phyloP scores from a whole-genome alignment of 2,113 vertebrate genomes.

The Oncorhynchus keta region DNA sequence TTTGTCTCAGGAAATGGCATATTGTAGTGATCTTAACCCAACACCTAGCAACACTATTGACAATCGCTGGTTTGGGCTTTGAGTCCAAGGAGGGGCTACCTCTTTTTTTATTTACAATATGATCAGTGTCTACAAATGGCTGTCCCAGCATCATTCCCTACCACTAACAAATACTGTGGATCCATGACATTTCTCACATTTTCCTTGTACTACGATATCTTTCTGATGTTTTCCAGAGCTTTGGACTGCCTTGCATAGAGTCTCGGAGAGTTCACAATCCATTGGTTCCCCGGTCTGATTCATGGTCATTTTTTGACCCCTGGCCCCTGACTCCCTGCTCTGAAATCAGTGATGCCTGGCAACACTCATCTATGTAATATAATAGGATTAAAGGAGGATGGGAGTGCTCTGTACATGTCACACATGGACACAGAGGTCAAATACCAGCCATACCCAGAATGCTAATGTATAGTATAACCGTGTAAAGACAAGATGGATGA shows the following conservation, averaged over 20 bases:
- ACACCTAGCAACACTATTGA: no score
- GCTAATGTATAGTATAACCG: background rate
- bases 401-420: conserved; percentile 21
- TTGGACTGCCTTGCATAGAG: conserved; percentile 9
- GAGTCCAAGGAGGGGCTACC: no score
- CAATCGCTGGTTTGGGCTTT: no score
- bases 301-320: conserved; percentile 44
- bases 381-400: conserved; percentile 35
- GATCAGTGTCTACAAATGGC: no score
- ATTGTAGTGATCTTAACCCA: no score
- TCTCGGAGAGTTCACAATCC: conserved; percentile 24
- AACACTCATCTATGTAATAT: conserved; percentile 20
- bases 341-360: conserved; percentile 38
- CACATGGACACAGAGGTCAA: conserved; percentile 23
- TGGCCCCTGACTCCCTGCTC: conserved; percentile 17
- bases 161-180: no score
- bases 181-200: no score
- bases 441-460: conserved; percentile 3
- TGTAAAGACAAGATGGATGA: background rate
- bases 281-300: conserved; percentile 54
- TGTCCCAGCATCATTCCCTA: no score
- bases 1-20: conserved; percentile 2
- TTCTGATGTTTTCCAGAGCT: no score
- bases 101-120: no score
- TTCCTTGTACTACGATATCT: no score